Evolutionary conservation across 2,888 invertebrate species (phyloP).

Genomic region (Apamea crenata): DNA sequence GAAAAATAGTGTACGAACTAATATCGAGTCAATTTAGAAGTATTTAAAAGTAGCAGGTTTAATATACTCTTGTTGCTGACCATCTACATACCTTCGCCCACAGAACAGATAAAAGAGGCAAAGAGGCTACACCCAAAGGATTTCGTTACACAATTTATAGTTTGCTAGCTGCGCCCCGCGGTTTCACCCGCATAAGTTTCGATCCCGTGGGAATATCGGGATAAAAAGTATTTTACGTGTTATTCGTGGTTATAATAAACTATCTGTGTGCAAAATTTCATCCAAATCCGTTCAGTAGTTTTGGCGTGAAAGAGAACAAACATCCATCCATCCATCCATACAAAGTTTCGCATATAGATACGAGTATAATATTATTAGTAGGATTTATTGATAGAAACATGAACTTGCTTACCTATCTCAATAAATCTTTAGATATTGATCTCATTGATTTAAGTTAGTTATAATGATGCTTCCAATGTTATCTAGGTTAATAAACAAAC

Average conservation of each 20-base stretch:
- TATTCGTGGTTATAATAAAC: too few relatives aligned
- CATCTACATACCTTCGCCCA: neutral
- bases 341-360: too few relatives aligned
- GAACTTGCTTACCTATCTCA: neutral
- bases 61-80: neutral
- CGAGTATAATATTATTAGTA: too few relatives aligned
- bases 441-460: slow-evolving; percentile 34
- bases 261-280: too few relatives aligned
- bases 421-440: neutral
- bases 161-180: too few relatives aligned
- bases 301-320: too few relatives aligned
- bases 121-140: neutral
- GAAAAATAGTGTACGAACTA: neutral
- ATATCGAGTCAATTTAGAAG: neutral
- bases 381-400: neutral
- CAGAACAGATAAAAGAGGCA: too few relatives aligned
- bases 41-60: neutral
- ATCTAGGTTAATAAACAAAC: slow-evolving; percentile 24
- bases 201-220: too few relatives aligned
- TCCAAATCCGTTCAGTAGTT: too few relatives aligned
- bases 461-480: slow-evolving; percentile 8
- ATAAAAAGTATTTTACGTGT: too few relatives aligned
- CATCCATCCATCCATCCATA: too few relatives aligned
- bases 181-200: too few relatives aligned
- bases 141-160: neutral